A percentile compares a stretch with the other conserved stretches of the same genome.
These are phyloP conservation scores for Aquatica leii DNA, from an alignment of 2,888 invertebrate species.

Conservation along the genomic window DNA sequence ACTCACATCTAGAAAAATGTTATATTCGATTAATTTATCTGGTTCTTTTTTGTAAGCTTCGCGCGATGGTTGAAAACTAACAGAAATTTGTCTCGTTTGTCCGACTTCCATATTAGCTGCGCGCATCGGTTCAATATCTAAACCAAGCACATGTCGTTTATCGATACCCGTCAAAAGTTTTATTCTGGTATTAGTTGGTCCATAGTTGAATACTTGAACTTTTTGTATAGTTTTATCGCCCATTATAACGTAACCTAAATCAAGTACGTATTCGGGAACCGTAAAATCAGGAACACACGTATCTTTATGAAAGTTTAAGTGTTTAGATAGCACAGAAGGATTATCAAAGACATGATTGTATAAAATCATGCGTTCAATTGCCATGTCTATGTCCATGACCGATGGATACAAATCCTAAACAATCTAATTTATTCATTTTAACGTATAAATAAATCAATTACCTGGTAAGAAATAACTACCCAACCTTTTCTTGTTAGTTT, in stretches of 20 bases:
- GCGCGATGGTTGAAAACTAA: conserved; percentile 64
- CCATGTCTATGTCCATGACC: conserved; percentile 68
- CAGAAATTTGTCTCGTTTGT: conserved; percentile 62
- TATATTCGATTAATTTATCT: conserved; percentile 58
- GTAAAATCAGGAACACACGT: conserved; percentile 63
- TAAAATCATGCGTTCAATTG: conserved; percentile 66
- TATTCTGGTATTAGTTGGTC: conserved; percentile 62
- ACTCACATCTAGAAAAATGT: conserved; percentile 63
- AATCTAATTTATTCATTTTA: not conserved
- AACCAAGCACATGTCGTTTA: conserved; percentile 48
- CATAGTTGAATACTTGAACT: conserved; percentile 65
- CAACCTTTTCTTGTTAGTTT: conserved; percentile 49
- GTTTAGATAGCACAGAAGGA: conserved; percentile 58
- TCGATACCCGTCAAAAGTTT: conserved; percentile 51
- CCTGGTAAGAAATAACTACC: conserved; percentile 51
- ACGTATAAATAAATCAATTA: conserved; percentile 29
- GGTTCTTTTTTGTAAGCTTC: conserved; percentile 58
- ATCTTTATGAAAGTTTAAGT: conserved; percentile 41
- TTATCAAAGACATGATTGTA: conserved; percentile 61
- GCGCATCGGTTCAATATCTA: conserved; percentile 51
- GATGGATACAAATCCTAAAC: conserved; percentile 64
- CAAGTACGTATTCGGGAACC: conserved; percentile 65
- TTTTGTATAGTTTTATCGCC: conserved; percentile 61
- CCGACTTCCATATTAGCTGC: conserved; percentile 62
- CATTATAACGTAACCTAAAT: conserved; percentile 66